phyloP scores from a whole-genome alignment of 1,140 invertebrate genomes.

The Microvelia longipes region DNA sequence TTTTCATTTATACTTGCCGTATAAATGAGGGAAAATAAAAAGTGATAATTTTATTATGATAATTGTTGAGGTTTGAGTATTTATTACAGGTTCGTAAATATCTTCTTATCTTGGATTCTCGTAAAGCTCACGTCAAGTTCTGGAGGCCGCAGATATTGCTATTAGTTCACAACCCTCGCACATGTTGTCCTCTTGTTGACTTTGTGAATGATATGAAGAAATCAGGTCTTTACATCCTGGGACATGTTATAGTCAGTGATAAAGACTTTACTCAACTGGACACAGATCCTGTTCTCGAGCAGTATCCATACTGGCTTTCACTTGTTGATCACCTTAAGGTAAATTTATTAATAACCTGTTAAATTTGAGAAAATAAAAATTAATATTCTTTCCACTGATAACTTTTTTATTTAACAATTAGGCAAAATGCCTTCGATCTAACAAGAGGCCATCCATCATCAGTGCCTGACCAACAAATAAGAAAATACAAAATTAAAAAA shows the following conservation, averaged over 20 bases:
- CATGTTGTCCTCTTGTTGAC: constrained; percentile 76
- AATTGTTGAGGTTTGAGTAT: too few relatives aligned
- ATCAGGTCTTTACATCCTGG: constrained; percentile 87
- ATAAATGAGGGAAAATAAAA: too few relatives aligned
- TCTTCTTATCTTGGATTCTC: constrained; percentile 79
- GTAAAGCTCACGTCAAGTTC: constrained; percentile 97
- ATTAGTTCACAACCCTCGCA: constrained; percentile 80
- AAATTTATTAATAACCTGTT: too few relatives aligned
- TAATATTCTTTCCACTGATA: too few relatives aligned
- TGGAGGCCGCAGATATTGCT: constrained; percentile 96
- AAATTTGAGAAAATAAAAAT: too few relatives aligned
- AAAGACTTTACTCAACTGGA: constrained; percentile 34
- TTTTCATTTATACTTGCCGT: too few relatives aligned
- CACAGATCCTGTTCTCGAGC: constrained; percentile 53
- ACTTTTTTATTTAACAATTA: too few relatives aligned
- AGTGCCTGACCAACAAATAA: too few relatives aligned
- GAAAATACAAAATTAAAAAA: too few relatives aligned
- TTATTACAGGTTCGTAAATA: constrained; percentile 81
- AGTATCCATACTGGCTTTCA: constrained; percentile 73
- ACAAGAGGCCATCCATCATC: too few relatives aligned
- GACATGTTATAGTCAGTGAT: constrained; percentile 64
- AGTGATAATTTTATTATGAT: too few relatives aligned
- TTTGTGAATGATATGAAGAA: constrained; percentile 99
- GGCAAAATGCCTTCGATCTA: too few relatives aligned
- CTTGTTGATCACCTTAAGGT: constrained; percentile 72